These are phyloP conservation scores for Anoplopoma fimbria DNA, from an alignment of 2,113 vertebrate genomes.

Conservation along the genomic window DNA sequence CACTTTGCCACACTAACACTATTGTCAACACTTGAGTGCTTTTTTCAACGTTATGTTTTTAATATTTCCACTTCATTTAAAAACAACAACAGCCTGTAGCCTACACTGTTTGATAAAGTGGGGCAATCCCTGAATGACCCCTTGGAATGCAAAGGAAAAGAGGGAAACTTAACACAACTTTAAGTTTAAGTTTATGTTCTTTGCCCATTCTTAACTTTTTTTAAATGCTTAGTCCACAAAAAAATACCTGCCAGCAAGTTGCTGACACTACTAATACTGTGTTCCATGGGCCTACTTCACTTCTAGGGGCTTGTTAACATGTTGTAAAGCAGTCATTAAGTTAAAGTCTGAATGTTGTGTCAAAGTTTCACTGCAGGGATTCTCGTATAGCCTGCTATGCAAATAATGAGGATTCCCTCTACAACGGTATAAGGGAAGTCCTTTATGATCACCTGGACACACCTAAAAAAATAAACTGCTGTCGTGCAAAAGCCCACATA, in stretches of 20 bases:
- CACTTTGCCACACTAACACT: conserved; percentile 41
- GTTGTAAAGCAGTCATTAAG: background rate
- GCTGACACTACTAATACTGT: background rate
- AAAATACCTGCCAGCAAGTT: background rate
- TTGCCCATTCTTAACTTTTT: background rate
- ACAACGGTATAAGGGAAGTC: conserved; percentile 35
- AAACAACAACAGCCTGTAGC: too few relatives aligned
- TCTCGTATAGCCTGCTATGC: background rate
- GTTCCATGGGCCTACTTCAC: background rate
- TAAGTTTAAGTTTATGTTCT: background rate
- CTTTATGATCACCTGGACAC: background rate
- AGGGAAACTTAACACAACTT: background rate
- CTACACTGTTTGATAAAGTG: background rate
- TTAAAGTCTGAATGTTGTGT: background rate
- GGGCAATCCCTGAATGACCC: background rate
- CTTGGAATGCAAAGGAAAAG: background rate
- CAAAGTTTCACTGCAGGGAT: background rate
- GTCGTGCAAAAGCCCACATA: conserved; percentile 46
- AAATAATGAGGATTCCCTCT: conserved; percentile 59
- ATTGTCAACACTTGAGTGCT: background rate
- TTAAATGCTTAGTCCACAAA: background rate
- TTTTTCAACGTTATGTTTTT: background rate
- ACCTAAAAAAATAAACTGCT: background rate
- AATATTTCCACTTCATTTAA: background rate
- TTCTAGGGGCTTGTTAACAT: background rate